Evolutionary conservation across 2,797 vertebrate genomes (phyloP), one percentile per base, ranked within the genome.

Genomic region (Darevskia nairensis): DNA sequence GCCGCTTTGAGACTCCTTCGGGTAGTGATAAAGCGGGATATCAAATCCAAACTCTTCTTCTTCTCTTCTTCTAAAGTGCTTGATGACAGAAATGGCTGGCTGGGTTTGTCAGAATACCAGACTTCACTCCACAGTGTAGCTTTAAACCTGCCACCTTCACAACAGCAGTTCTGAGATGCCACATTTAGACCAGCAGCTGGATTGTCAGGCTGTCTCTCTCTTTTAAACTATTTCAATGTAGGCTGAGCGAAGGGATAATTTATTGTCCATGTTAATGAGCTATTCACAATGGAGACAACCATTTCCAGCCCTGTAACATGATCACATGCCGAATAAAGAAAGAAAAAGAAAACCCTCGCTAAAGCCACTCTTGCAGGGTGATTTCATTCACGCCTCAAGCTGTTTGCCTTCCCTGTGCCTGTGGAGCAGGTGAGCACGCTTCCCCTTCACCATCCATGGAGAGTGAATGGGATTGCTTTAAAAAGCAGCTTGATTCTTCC

Each of bases 171-270:
- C 44, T 25, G 86, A 0, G 90, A 84, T 71, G 72, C 88, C 46
- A 78, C 29, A 27, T 71, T 13, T 35, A 59, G 66, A 0, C 23
- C 0, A 0, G 82, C 92, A 90, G 89, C 89, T 92, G 88, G 85
- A 25, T 1, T 35, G 23, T 19, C 46, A 50, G 39, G 5, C 39
- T 41, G 13, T 13, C 59, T 0, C 8, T 27, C 78, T 59, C 74
- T 80, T 85, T 90, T 71, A 78, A 91, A 92, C 90, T 0, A 0
- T 68, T 69, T 71, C 89, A 75, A 81, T 88, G 82, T 71, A 89
- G 86, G 91, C 50, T 0, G 17, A 90, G 91, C 78, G 80, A 92
- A 90, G 92, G 90, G 92, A 91, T 90, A 74, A 90, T 92, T 91
- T 68, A 89, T 90, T 44, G 81, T 82, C 89, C 86, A 72, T 61